These are phyloP conservation scores for Lasioglossum villosulum DNA, from an alignment of 2,888 invertebrate species.

Conservation along the genomic window DNA sequence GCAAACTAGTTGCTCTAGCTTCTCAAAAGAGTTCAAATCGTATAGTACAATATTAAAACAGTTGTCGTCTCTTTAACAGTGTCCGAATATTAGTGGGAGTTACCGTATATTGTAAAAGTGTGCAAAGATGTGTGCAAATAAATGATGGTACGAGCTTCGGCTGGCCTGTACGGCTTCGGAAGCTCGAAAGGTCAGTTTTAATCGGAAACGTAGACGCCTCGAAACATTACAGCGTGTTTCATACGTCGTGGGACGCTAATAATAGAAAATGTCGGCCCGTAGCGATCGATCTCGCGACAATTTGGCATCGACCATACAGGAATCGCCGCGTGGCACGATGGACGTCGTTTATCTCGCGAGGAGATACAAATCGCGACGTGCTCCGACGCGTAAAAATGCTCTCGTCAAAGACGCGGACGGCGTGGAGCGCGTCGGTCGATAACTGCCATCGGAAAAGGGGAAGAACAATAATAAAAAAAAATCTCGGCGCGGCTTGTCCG, in stretches of 20 bases:
- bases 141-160: not conserved
- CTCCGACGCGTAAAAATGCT: constrained; percentile 40
- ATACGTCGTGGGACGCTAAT: not conserved
- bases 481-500: not conserved
- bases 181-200: not conserved
- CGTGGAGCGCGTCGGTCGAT: constrained; percentile 14
- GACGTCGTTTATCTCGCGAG: constrained; percentile 44
- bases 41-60: no score
- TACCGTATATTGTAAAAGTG: no score
- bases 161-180: no score
- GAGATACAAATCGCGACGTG: constrained; percentile 35
- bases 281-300: not conserved
- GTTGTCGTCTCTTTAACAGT: no score
- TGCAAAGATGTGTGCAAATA: not conserved
- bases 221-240: not conserved
- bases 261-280: not conserved
- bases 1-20: no score
- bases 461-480: not conserved
- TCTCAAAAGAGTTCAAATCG: no score
- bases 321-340: constrained; percentile 30
- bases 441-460: not conserved
- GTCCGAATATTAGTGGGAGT: no score
- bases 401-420: constrained; percentile 9
- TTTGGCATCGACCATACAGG: constrained; percentile 4
- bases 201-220: not conserved